These are phyloP conservation scores for Sebastes itinus DNA, from an alignment of 2,797 vertebrate species.

Conservation along the genomic window DNA sequence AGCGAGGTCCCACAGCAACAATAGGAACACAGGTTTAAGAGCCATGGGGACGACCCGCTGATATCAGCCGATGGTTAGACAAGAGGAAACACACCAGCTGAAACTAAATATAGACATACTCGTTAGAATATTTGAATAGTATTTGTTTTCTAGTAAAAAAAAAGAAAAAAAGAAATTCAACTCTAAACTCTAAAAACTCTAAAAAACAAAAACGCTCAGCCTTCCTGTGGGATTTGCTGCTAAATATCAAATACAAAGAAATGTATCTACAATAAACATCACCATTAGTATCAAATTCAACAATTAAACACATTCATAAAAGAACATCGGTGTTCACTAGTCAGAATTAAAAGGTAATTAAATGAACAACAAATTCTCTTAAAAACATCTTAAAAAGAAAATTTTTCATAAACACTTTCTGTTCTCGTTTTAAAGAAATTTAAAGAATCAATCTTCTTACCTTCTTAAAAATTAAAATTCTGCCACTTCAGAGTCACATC, in stretches of 20 bases:
- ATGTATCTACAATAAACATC: background rate
- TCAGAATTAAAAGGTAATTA: background rate
- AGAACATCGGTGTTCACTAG: background rate
- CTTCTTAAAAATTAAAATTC: background rate
- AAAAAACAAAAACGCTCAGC: background rate
- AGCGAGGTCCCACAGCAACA: conserved; percentile 42
- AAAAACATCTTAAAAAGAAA: background rate
- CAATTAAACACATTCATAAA: background rate
- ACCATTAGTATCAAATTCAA: background rate
- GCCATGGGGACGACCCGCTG: conserved; percentile 59
- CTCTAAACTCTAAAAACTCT: background rate
- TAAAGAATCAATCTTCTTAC: conserved; percentile 28
- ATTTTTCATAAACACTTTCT: too few species aligned
- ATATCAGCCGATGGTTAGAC: background rate
- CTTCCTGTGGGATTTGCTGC: background rate
- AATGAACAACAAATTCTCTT: background rate
- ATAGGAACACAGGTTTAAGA: background rate
- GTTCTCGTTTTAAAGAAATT: background rate
- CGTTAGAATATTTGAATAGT: too few species aligned
- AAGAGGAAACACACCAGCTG: conserved; percentile 16
- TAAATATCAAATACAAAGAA: background rate
- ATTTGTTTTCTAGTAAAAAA: background rate
- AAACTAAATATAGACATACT: background rate
- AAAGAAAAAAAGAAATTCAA: too few species aligned
- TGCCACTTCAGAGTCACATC: background rate